Conservation (phyloP, 2,113 vertebrate species). For the Ameiurus melas region DNA sequence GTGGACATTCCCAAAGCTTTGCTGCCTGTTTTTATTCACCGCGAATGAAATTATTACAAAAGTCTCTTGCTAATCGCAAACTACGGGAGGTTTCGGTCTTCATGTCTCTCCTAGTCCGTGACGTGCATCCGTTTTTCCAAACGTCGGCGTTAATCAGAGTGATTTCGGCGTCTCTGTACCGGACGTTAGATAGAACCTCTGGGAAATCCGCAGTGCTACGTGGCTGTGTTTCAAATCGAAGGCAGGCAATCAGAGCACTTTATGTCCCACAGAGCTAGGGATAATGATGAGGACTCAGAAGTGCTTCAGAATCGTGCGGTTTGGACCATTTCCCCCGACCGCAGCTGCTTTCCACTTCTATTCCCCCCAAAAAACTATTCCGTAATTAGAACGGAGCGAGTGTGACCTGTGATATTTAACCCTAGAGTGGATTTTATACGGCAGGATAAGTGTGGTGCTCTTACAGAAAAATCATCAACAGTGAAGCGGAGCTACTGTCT, state of each 20-base stretch:
- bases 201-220: neutral
- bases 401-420: neutral
- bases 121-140: neutral
- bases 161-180: neutral
- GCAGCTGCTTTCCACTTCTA: neutral
- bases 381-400: neutral
- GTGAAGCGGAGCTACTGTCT: neutral
- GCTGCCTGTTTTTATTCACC: neutral
- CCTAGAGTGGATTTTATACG: neutral
- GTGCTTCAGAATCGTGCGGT: neutral
- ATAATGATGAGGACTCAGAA: neutral
- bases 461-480: neutral
- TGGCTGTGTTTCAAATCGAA: constrained; percentile 2
- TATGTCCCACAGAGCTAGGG: neutral
- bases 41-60: neutral
- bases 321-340: neutral
- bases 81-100: neutral
- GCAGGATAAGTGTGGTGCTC: neutral
- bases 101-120: neutral
- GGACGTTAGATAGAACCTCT: neutral
- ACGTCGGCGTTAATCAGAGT: neutral
- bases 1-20: neutral
- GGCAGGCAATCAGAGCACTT: neutral
- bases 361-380: neutral
- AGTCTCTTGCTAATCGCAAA: neutral